Percentiles rank a stretch among this genome's conserved stretches.
phyloP scores from a whole-genome alignment of 2,888 invertebrate species.

The Fabriciana adippe region DNA sequence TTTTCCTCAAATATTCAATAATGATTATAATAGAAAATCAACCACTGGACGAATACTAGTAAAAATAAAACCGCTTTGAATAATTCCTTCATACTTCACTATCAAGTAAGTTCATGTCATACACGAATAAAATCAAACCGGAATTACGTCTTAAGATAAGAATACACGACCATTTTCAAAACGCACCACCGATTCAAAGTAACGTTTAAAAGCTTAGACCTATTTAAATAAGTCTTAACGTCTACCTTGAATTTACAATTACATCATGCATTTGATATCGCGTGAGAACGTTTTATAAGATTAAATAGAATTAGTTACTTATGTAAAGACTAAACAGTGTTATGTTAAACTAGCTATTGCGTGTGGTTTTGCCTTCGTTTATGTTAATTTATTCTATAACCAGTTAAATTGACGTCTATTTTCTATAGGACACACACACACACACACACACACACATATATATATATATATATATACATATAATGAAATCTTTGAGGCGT shows the following conservation, averaged over 20 bases:
- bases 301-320: slow-evolving; percentile 32
- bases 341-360: slow-evolving; percentile 18
- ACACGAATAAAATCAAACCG: slow-evolving; percentile 22
- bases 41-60: no score
- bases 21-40: no score
- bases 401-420: no score
- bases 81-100: neutral
- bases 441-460: no score
- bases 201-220: slow-evolving; percentile 32
- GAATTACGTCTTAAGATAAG: slow-evolving; percentile 27
- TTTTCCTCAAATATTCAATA: no score
- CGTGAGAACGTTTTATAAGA: slow-evolving; percentile 39
- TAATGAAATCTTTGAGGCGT: no score
- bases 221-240: slow-evolving; percentile 37
- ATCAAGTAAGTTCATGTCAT: slow-evolving; percentile 30
- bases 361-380: neutral
- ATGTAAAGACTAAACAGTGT: slow-evolving; percentile 27
- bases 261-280: slow-evolving; percentile 35
- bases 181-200: slow-evolving; percentile 23
- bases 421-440: no score
- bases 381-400: neutral
- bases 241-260: slow-evolving; percentile 36
- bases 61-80: no score
- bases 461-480: no score
- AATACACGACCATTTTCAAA: slow-evolving; percentile 25